Base-by-base conservation (phyloP, 2,797 vertebrate genomes). In the Megalops cyprinoides region DNA sequence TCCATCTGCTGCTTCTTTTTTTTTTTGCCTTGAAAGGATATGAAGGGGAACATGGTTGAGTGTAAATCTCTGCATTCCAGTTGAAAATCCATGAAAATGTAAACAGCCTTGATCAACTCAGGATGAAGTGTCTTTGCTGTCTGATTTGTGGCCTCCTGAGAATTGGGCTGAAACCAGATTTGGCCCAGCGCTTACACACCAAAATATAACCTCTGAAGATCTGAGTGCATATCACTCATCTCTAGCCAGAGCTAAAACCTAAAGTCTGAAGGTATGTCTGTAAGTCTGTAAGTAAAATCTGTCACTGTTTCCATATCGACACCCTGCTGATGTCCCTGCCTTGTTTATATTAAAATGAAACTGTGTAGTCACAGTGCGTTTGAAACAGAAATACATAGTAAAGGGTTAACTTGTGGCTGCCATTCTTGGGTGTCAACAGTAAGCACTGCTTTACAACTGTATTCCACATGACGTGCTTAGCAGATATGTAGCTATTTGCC, bases 61-160 rank as follows among this genome's bases (percentile, higher is more conserved):
- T 67, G 62, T 67, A 67, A 67, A 67, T 37, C 3, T 28, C 34
- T 31, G 14, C 10, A 34, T n/a, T n/a, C 58, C 58, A 31, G 12
- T 28, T 31, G 58, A 62, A 18, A 58, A 25, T 62, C 28, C 46
- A 5, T 67, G 5, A 37, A 67, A 67, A 67, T 34, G 28, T 62
- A 67, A 62, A 62, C 58, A 62, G 58, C 2, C 58, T 28, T 34
- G 58, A 67, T 67, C 62, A 67, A 31, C 67, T 67, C 62, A 62
- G 67, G 62, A 62, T 67, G 62, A 67, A 15, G 31, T 14, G 67
- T 37, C 37, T 67, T 28, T 12, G 67, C 31, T 62, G 34, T 34
- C 62, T 67, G 20, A 37, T 62, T 67, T 14, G 37, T 28, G 3
- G 28, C 28, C 58, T 14, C 28, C 62, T 62, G 31, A 62, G 58